Evolutionary conservation across 2,888 invertebrate species (phyloP), one percentile per base, ranked within the genome.

Genomic region (Diarsia rubi): DNA sequence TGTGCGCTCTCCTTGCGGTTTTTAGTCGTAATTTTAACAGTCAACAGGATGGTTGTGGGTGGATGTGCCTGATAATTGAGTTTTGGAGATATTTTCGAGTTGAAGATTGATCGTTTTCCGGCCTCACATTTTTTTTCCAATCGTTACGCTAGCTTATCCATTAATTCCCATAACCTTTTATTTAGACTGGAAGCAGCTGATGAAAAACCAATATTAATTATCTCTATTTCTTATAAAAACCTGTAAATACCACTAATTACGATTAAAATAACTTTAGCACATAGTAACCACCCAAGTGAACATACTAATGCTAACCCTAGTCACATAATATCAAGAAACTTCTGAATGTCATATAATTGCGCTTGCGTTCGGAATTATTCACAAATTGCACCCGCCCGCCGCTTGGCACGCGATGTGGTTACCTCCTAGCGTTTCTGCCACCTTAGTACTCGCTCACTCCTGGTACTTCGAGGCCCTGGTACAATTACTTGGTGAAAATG

Each of bases 351-450:
- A 86, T 81, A 81, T 87, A 88, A 88, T 90, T 85, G 84, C 75
- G 57, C 73, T 84, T 78, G 78, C 83, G 64, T 78, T 78, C 81
- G 54, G 68, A 84, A 88, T 88, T 86, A 88, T 87, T 85, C 86
- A 89, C 82, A 79, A 86, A 81, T 85, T 81, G 85, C 81, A 80
- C 82, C 82, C 79, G 81, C 82, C 82, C 79, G 81, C 77, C 77
- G 67, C n/a, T 74, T 2, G 54, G 73, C 90, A 90, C 89, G 90
- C 90, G 86, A 90, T 89, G 88, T 73, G 87, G 87, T 88, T 75
- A 85, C 69, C 80, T 84, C 84, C 76, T 85, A 64, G 65, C 73
- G 78, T 86, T 84, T 81, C 85, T 88, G 79, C 76, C 64, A 57
- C 77, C 76, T 86, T 85, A 79, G 86, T 88, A 79, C 75, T 79